Conservation (phyloP, 2,797 vertebrate species). For the Geotria australis region DNA sequence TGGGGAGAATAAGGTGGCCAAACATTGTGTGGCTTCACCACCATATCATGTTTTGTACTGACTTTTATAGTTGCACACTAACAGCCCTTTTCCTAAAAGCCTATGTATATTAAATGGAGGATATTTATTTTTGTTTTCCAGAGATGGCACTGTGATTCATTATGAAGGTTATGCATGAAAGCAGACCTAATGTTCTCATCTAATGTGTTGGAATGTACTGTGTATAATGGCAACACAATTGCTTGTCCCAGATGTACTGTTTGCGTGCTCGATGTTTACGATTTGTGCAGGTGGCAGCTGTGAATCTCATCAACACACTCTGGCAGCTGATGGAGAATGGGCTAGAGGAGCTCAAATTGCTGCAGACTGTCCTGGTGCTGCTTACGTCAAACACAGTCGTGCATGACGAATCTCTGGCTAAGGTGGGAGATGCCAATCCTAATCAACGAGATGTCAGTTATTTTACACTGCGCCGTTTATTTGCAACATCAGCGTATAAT, state of each 20-base stretch:
- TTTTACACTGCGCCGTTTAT: too few species aligned
- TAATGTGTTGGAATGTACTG: not conserved
- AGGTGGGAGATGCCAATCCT: constrained; percentile 12
- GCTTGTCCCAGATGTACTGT: not conserved
- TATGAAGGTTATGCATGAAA: not conserved
- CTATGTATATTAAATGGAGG: too few species aligned
- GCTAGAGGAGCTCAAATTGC: constrained; percentile 76
- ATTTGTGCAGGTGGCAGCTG: constrained; percentile 46
- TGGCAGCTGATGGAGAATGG: constrained; percentile 99
- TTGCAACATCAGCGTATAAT: too few species aligned
- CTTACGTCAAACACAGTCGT: constrained; percentile 91
- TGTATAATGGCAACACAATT: not conserved
- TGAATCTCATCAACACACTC: constrained; percentile 96
- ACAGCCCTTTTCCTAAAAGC: too few species aligned
- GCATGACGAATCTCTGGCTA: constrained; percentile 42
- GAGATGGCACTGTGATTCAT: too few species aligned
- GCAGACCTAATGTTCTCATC: not conserved
- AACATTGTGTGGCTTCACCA: too few species aligned
- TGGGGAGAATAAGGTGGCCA: too few species aligned
- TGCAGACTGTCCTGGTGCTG: constrained; percentile 88
- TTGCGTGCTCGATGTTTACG: not conserved
- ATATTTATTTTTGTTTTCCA: too few species aligned
- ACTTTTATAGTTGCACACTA: too few species aligned
- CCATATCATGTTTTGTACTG: too few species aligned
- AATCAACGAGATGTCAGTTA: too few species aligned